These are phyloP conservation scores for Microplitis deprimator DNA, from an alignment of 2,888 invertebrate species.

Conservation along the genomic window DNA sequence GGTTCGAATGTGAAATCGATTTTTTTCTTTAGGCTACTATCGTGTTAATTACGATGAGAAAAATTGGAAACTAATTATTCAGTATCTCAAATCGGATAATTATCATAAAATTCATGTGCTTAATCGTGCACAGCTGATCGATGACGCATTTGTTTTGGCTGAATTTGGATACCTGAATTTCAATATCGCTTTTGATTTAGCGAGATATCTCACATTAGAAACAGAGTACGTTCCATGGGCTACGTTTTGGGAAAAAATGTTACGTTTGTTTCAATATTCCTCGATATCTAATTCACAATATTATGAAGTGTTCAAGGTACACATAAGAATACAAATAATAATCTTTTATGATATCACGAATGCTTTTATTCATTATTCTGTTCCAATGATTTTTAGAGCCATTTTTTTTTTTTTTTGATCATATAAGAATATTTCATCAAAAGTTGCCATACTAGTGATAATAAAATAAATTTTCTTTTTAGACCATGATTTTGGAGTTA, in stretches of 20 bases:
- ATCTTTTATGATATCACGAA: background rate
- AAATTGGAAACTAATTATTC: constrained; percentile 65
- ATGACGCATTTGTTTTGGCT: constrained; percentile 71
- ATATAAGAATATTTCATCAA: too few species aligned
- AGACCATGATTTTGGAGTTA: constrained; percentile 61
- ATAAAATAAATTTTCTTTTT: background rate
- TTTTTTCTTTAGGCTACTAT: constrained; percentile 61
- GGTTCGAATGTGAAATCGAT: background rate
- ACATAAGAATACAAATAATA: background rate
- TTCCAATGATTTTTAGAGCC: too few species aligned
- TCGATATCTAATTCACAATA: constrained; percentile 72
- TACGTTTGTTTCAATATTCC: constrained; percentile 69
- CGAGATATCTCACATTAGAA: constrained; percentile 75
- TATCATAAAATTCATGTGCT: constrained; percentile 65
- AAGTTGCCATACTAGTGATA: too few species aligned
- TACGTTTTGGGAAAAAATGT: constrained; percentile 73
- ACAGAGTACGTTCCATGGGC: constrained; percentile 80
- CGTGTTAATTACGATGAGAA: constrained; percentile 68
- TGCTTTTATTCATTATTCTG: background rate
- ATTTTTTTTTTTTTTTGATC: too few species aligned
- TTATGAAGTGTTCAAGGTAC: constrained; percentile 71
- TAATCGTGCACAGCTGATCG: constrained; percentile 74
- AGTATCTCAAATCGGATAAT: constrained; percentile 50
- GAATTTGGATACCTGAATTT: constrained; percentile 71
- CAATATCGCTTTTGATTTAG: constrained; percentile 71